These are phyloP conservation scores for Siniperca chuatsi DNA, from an alignment of 2,113 vertebrate genomes.

Conservation along the genomic window DNA sequence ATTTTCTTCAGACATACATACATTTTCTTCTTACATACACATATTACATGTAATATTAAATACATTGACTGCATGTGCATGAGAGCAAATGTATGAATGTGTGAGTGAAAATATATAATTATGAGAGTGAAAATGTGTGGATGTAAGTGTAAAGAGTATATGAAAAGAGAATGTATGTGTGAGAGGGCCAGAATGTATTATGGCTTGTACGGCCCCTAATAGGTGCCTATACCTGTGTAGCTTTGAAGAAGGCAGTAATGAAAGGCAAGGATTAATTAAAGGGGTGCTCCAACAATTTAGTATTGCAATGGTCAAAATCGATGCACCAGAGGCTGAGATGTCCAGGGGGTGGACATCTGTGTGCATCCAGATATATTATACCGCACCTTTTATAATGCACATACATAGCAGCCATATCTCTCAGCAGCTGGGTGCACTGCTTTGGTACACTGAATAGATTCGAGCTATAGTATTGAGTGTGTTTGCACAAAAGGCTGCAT, in stretches of 20 bases:
- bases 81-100: too few relatives aligned
- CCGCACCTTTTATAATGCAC: constrained; percentile 25
- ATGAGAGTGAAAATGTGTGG: too few relatives aligned
- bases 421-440: not conserved
- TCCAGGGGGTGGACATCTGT: constrained; percentile 16
- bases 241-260: not conserved
- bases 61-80: too few relatives aligned
- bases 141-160: too few relatives aligned
- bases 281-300: not conserved
- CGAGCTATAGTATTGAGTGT: constrained; percentile 1
- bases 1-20: too few relatives aligned
- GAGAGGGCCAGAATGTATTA: too few relatives aligned
- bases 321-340: too few relatives aligned
- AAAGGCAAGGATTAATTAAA: not conserved
- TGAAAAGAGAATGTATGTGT: too few relatives aligned
- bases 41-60: too few relatives aligned
- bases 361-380: constrained; percentile 18
- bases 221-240: not conserved
- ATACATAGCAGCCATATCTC: not conserved
- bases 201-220: too few relatives aligned
- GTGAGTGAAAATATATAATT: too few relatives aligned
- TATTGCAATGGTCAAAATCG: not conserved
- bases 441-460: constrained; percentile 7
- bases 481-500: constrained; percentile 22
- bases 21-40: too few relatives aligned